Conservation (phyloP, 2,113 vertebrate species). For the Marmota monax region DNA sequence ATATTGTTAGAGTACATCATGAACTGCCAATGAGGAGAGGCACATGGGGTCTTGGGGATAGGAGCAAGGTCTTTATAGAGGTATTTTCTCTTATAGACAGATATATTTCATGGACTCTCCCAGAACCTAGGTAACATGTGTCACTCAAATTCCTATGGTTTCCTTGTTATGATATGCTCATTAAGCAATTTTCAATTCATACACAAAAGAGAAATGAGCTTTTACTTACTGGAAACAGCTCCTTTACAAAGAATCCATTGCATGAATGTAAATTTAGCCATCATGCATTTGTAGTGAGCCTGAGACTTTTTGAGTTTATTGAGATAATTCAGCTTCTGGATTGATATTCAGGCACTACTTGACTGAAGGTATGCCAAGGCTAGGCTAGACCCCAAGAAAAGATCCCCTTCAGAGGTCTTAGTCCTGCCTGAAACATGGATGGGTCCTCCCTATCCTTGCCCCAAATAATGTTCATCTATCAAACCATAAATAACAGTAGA, state of each 20-base stretch:
- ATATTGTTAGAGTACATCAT: background rate
- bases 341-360: background rate
- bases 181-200: background rate
- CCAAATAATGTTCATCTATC: background rate
- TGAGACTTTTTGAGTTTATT: conserved; percentile 22
- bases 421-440: background rate
- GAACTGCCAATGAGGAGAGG: background rate
- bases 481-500: background rate
- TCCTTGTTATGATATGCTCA: background rate
- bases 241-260: background rate
- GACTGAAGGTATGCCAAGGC: background rate
- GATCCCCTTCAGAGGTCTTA: background rate
- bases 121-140: background rate
- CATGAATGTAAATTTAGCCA: background rate
- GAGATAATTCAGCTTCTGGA: background rate
- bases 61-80: background rate
- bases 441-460: background rate
- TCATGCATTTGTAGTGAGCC: background rate
- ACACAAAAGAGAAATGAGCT: background rate
- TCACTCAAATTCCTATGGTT: background rate
- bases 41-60: background rate
- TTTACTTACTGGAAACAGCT: background rate
- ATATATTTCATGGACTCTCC: background rate
- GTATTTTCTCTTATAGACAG: background rate
- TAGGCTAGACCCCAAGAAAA: too few relatives aligned